Conservation (phyloP, 30 jellyfish, hydroid and myxozoan genomes). For the Cassiopea andromeda region DNA sequence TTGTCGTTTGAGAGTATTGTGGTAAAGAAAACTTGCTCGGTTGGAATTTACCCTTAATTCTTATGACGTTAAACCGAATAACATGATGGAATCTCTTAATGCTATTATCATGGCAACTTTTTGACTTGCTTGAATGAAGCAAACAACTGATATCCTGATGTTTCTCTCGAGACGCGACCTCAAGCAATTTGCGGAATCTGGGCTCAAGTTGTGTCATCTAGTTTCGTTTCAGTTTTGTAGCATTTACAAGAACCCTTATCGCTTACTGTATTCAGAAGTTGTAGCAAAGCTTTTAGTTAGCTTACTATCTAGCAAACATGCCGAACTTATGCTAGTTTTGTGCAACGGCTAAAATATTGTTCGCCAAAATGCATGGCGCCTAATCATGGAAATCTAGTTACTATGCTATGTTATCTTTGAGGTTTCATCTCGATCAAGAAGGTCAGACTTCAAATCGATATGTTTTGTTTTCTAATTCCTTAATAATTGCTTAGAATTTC, state of each 20-base stretch:
- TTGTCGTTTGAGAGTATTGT: too few species aligned
- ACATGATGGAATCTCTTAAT: slow-evolving; percentile 21
- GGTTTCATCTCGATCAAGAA: slow-evolving; percentile 14
- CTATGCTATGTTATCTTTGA: slow-evolving; percentile 31
- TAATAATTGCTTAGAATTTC: not conserved
- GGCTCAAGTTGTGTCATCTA: not conserved
- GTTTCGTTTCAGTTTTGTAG: not conserved
- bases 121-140: not conserved
- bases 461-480: slow-evolving; percentile 20
- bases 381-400: slow-evolving; percentile 17
- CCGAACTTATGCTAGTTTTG: not conserved
- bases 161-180: not conserved
- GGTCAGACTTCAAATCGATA: not conserved
- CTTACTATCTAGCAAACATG: not conserved
- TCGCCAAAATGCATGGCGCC: slow-evolving; percentile 10
- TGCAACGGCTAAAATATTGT: not conserved
- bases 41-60: not conserved
- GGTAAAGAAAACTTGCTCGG: not conserved
- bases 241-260: too few species aligned
- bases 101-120: slow-evolving; percentile 6
- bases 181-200: not conserved
- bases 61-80: slow-evolving; percentile 10
- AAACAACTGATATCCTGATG: not conserved
- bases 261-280: too few species aligned
- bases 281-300: not conserved